Percentiles rank a stretch among this genome's conserved stretches.
These are phyloP conservation scores for Eira barbara DNA, from an alignment of 2,113 vertebrate species.

Conservation along the genomic window DNA sequence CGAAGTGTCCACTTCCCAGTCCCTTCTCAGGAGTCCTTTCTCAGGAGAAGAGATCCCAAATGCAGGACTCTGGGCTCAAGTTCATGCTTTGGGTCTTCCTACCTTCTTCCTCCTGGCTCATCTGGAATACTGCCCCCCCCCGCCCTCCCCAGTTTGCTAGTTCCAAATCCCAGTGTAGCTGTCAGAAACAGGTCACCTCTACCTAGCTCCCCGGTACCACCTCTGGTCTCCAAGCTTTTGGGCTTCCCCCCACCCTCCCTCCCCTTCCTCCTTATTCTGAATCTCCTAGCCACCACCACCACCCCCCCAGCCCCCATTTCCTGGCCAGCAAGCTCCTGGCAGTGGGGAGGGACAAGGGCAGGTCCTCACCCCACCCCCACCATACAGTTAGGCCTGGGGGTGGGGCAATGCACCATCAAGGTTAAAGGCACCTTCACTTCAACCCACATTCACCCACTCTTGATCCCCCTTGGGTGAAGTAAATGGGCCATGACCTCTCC, in stretches of 20 bases:
- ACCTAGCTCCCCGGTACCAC: background rate
- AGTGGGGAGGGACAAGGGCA: background rate
- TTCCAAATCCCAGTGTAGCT: background rate
- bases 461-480: background rate
- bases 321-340: background rate
- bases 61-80: constrained; percentile 9
- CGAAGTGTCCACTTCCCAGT: background rate
- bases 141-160: background rate
- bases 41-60: background rate
- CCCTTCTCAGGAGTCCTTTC: background rate
- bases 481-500: background rate
- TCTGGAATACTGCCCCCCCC: background rate
- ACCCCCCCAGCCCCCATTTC: background rate
- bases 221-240: background rate
- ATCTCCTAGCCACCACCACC: background rate
- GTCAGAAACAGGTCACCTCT: background rate
- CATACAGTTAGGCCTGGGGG: background rate
- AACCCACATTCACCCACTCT: background rate
- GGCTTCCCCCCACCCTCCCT: too few species aligned
- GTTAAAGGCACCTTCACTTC: background rate
- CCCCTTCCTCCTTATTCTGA: background rate
- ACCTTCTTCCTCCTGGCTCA: background rate
- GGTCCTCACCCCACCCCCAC: background rate
- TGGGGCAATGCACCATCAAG: background rate
- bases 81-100: constrained; percentile 16